These are phyloP conservation scores for Horisme vitalbata DNA, from an alignment of 2,888 invertebrate species.

Conservation along the genomic window DNA sequence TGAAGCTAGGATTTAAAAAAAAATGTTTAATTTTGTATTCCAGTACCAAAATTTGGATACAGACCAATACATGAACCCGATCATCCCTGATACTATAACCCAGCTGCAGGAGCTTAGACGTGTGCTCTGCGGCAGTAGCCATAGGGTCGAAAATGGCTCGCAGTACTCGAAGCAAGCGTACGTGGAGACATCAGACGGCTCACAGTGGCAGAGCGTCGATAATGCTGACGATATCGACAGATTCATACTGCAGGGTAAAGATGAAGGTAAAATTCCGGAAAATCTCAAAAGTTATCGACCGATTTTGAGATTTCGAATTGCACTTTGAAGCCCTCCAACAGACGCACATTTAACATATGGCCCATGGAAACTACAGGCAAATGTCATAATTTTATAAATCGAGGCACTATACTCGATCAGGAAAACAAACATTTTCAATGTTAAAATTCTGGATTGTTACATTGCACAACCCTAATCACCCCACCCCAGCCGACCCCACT, in stretches of 20 bases:
- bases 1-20: background rate
- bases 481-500: too few relatives aligned
- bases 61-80: conserved; percentile 44
- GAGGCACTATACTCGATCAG: too few relatives aligned
- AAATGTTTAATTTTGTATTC: conserved; percentile 14
- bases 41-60: conserved; percentile 43
- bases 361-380: too few relatives aligned
- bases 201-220: conserved; percentile 54
- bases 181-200: conserved; percentile 34
- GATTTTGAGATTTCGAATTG: too few relatives aligned
- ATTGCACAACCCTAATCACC: too few relatives aligned
- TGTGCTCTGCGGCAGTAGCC: conserved; percentile 30
- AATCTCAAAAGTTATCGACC: too few relatives aligned
- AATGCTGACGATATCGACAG: conserved; percentile 49
- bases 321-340: too few relatives aligned
- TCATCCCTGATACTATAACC: conserved; percentile 37
- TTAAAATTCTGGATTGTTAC: too few relatives aligned
- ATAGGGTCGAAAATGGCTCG: conserved; percentile 46
- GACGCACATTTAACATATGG: too few relatives aligned
- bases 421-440: too few relatives aligned
- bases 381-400: too few relatives aligned
- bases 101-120: conserved; percentile 42
- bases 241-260: conserved; percentile 5
- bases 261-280: conserved; percentile 4
- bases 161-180: conserved; percentile 36